Base-by-base conservation (phyloP, 2,888 invertebrate species). In the Formica aserva region DNA sequence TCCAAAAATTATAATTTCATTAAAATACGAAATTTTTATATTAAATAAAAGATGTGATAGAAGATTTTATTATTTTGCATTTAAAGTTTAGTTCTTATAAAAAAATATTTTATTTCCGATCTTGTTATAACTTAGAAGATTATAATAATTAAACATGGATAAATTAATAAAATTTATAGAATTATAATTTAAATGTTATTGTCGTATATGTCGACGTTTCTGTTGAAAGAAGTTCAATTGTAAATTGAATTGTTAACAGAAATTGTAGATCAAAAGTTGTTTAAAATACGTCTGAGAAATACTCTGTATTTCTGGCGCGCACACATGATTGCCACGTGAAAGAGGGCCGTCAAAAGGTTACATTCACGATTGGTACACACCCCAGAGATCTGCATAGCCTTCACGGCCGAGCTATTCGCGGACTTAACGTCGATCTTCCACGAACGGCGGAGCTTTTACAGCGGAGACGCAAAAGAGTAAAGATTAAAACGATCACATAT, bases 281-380 rank as follows among this genome's bases (percentile, higher is more conserved):
- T 76, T 13, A 22, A 35, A 6, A n/a, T 72, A 41, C 0, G 4
- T 3, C 22, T 4, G 26, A 48, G 45, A 8, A 32, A 13, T 71
- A 77, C 67, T 13, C 13, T 41, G 67, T 38, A 5, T 29, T 41
- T 74, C 57, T 80, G 11, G 32, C 29, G 55, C 6, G n/a, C 22
- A 67, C 74, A 74, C 18, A 22, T 35, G n/a, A 55, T 26, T 74
- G 45, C 78, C 60, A 75, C 18, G 35, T 45, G 35, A 26, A 72
- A 29, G 60, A 15, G 52, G 35, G 38, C 35, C 15, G 66, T 35
- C 45, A 55, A 83, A 85, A 85, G 84, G 84, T 84, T 66, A 82
- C 18, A 26, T 65, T 60, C 60, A 63, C 63, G 41, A 52, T 71
- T 22, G 45, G 41, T 71, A 83, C 83, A 82, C 82, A 83, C 83